Evolutionary conservation across 2,888 invertebrate species (phyloP).

Genomic region (Mycalesis mineus): DNA sequence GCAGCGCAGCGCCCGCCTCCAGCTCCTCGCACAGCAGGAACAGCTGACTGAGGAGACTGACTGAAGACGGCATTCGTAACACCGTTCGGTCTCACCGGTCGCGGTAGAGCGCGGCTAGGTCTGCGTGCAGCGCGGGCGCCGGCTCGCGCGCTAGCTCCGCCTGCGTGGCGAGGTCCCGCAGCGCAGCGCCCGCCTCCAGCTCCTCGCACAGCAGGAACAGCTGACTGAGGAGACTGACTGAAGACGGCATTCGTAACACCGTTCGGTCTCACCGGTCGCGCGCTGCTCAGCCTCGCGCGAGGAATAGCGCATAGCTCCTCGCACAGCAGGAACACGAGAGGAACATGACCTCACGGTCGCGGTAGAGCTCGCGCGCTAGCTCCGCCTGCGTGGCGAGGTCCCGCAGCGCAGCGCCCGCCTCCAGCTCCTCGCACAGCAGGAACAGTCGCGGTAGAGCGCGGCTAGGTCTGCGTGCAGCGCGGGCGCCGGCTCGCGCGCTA

Average conservation of each 20-base stretch:
- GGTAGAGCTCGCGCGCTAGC: slow-evolving; percentile 92
- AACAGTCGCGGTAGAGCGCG: slow-evolving; percentile 72
- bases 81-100: slow-evolving; percentile 46
- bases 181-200: slow-evolving; percentile 92
- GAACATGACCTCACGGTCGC: slow-evolving; percentile 84
- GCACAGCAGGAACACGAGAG: background rate
- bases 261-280: slow-evolving; percentile 40
- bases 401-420: slow-evolving; percentile 91
- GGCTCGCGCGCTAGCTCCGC: slow-evolving; percentile 95
- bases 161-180: slow-evolving; percentile 89
- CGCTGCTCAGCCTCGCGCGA: slow-evolving; percentile 86
- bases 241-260: too few species aligned
- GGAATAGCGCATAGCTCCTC: slow-evolving; percentile 52
- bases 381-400: slow-evolving; percentile 92
- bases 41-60: too few species aligned
- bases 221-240: too few species aligned
- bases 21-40: slow-evolving; percentile 94
- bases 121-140: slow-evolving; percentile 90
- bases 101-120: slow-evolving; percentile 77
- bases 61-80: too few species aligned
- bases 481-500: slow-evolving; percentile 93
- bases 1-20: slow-evolving; percentile 91
- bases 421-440: slow-evolving; percentile 93
- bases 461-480: slow-evolving; percentile 91
- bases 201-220: slow-evolving; percentile 92